Evolutionary conservation across 2,113 vertebrate species (phyloP), one percentile per base, ranked within the genome.

Genomic region (Hiodon alosoides): DNA sequence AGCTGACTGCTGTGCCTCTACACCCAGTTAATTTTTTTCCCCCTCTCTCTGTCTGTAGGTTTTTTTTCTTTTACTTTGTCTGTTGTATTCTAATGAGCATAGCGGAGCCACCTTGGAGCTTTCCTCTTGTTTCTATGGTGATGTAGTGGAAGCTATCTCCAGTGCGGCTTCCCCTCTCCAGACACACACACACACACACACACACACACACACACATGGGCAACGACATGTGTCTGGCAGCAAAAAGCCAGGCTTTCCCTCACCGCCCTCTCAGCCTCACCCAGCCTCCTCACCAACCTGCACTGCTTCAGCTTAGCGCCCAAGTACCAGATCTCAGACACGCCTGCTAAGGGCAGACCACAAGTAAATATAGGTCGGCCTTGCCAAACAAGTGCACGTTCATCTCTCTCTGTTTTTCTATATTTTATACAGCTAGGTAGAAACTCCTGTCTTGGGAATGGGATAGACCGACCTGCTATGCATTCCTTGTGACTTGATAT

Each of bases 91-190:
- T 55, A 70, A 70, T 71, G 70, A 71, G 70, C 58, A 47, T 54
- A 47, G 53, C 7, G 58, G 57, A 59, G 48, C 46, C 59, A 9
- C 16, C 10, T 54, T 62, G 10, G 53, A 17, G 11, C 64, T 55
- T 31, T 16, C 54, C 52, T 67, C 66, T n/a, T 66, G 54, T 75
- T 75, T 75, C 64, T 50, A 68, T 68, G 53, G 62, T 66, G 72
- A 66, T 57, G 62, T 47, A 71, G 46, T 60, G 61, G 62, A 66
- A 52, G 72, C 55, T 51, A 0, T 73, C 55, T n/a, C 51, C 61
- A n/a, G 4, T 0, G n/a, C 55, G 72, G 16, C 51, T n/a, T 73
- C 16, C 16, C 11, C 64, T 3, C 16, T 55, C 5, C 10, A 31
- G 9, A 66, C n/a, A 57, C 64, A 58, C 54, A 57, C 69, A 71